Conservation (phyloP, 2,888 invertebrate genomes). For the Trichopria drosophilae region DNA sequence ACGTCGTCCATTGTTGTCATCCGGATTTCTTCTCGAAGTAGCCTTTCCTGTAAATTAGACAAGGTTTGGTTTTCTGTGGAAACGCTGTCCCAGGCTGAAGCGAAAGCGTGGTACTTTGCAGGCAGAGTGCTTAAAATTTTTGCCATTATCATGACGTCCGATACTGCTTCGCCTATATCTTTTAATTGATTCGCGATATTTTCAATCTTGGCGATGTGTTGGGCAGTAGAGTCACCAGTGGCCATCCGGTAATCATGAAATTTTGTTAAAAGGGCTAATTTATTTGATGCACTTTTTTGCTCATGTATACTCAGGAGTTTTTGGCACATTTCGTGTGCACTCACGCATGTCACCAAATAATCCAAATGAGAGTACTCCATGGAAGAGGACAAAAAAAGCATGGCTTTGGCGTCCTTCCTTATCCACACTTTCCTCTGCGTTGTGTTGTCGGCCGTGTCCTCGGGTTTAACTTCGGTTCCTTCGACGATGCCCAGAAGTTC, state of each 20-base stretch:
- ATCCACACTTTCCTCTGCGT: slow-evolving; percentile 7
- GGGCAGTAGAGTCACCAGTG: no score
- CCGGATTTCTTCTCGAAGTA: slow-evolving; percentile 25
- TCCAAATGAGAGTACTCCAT: slow-evolving; percentile 14
- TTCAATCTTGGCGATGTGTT: no score
- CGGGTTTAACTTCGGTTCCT: slow-evolving; percentile 7
- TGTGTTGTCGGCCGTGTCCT: background rate
- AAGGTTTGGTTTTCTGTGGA: slow-evolving; percentile 15
- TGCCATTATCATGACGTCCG: slow-evolving; percentile 28
- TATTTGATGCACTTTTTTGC: no score
- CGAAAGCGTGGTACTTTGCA: no score
- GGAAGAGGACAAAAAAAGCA: slow-evolving; percentile 22
- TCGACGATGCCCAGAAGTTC: slow-evolving; percentile 18
- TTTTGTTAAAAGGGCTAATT: slow-evolving; percentile 5
- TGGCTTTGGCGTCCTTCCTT: slow-evolving; percentile 15
- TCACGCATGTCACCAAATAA: slow-evolving; percentile 14
- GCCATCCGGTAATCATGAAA: slow-evolving; percentile 19
- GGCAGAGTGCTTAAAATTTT: slow-evolving; percentile 27
- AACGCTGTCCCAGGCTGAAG: no score
- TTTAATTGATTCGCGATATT: no score
- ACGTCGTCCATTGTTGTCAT: slow-evolving; percentile 13
- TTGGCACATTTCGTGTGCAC: slow-evolving; percentile 16
- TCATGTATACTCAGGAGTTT: slow-evolving; percentile 11
- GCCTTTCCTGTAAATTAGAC: slow-evolving; percentile 16
- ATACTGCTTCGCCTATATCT: slow-evolving; percentile 15